A percentile compares a stretch with the other conserved stretches of the same genome.
Conservation (phyloP, 2,113 vertebrate species). For the Orientallactaga bullata region DNA sequence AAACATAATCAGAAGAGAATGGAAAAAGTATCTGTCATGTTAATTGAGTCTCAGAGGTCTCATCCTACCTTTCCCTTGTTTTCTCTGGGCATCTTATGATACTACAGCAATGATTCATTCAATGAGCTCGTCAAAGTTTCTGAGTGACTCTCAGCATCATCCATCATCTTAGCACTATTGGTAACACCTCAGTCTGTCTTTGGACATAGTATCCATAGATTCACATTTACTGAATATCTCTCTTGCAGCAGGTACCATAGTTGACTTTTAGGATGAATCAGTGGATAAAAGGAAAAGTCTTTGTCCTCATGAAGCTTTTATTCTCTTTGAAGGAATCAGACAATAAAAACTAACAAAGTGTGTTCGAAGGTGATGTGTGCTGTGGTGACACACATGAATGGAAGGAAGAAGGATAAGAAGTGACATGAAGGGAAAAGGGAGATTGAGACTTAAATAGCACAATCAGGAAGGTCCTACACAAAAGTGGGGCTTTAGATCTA, state of each 20-base stretch:
- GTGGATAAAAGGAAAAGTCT: constrained; percentile 12
- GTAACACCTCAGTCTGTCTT: neutral
- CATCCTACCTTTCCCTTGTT: constrained; percentile 36
- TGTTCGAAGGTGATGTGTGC: neutral
- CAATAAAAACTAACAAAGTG: constrained; percentile 8
- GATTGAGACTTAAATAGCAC: neutral
- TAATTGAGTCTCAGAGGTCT: constrained; percentile 65
- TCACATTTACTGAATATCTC: constrained; percentile 20
- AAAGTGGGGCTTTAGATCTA: neutral
- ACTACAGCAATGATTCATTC: constrained; percentile 27
- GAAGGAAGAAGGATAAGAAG: neutral
- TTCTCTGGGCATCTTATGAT: constrained; percentile 3
- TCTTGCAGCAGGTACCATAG: neutral
- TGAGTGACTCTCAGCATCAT: constrained; percentile 46
- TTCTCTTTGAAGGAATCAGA: constrained; percentile 19
- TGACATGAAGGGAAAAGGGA: neutral
- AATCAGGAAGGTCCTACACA: neutral
- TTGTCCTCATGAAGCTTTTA: neutral
- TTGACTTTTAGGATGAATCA: constrained; percentile 25
- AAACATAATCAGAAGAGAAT: constrained; percentile 36
- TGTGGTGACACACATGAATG: neutral
- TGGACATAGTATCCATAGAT: neutral
- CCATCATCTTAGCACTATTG: constrained; percentile 17
- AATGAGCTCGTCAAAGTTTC: constrained; percentile 55
- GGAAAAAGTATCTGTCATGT: constrained; percentile 53